Conservation (phyloP, 2,113 vertebrate species). For the Sturnus vulgaris region DNA sequence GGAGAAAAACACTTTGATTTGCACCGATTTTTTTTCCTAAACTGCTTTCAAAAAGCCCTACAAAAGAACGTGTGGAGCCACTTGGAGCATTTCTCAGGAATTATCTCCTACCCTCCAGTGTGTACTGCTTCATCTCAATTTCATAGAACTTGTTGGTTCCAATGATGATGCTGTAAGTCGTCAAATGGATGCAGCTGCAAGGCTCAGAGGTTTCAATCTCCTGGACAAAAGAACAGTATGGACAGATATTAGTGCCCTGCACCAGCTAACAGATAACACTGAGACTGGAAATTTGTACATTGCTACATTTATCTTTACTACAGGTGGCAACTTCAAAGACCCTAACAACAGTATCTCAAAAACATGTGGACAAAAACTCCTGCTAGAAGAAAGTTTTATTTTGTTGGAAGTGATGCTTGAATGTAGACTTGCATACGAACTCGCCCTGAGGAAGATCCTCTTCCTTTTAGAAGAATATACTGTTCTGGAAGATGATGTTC, state of each 20-base stretch:
- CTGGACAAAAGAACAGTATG: slow-evolving; percentile 61
- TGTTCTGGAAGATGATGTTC: background rate
- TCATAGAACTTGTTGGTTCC: slow-evolving; percentile 99
- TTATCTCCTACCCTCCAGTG: slow-evolving; percentile 83
- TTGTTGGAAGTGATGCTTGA: background rate
- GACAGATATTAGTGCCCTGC: background rate
- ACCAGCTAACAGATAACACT: background rate
- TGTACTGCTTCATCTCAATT: slow-evolving; percentile 99
- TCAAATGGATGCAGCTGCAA: slow-evolving; percentile 97
- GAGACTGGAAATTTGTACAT: background rate
- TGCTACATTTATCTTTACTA: background rate
- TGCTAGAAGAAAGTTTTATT: background rate
- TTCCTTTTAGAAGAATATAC: background rate
- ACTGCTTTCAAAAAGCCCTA: background rate
- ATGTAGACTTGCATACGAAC: background rate
- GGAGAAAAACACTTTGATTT: background rate
- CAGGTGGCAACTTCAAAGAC: background rate
- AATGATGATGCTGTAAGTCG: slow-evolving; percentile 95
- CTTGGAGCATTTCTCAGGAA: background rate
- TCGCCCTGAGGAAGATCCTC: background rate
- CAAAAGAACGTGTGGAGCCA: background rate
- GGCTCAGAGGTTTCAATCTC: slow-evolving; percentile 98
- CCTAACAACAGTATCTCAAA: background rate
- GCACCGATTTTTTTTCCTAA: background rate
- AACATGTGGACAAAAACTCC: background rate